Base-by-base conservation (phyloP, 2,888 invertebrate species). In the Clepsis dumicolana region DNA sequence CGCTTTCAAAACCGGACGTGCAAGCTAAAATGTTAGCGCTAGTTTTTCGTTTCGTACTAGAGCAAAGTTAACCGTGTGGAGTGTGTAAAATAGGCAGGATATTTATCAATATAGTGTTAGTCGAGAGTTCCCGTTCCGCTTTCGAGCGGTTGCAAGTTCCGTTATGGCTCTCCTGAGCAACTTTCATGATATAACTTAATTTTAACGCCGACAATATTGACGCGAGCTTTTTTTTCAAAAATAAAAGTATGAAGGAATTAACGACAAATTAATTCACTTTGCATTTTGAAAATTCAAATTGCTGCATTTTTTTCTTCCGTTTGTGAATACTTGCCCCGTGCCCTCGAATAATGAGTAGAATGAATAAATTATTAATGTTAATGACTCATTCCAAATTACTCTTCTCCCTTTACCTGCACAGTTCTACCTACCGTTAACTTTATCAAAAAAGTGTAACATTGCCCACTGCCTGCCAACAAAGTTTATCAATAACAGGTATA, bases 141-240 rank as follows among this genome's bases (percentile, higher is more conserved):
- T 73, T 78, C 78, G 76, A 80, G 77, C 79, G 77, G 77, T 79
- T 76, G 73, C 65, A 78, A 83, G 78, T 83, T 83, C 76, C 76
- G 78, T 81, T 82, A 81, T 82, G 83, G 84, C 83, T 84, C 78
- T 75, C 76, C 80, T 76, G n/a, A n/a, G 75, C 71, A 88, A 88
- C 78, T 89, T 86, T 75, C 44, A 44, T 18, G 8, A 44, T 44
- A 18, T 18, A 44, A 44, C 44, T 16, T 44, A 18, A 84, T 82
- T 85, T 81, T 83, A 82, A 80, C 76, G 67, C 73, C 70, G 16
- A 44, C 18, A 77, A 48, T 48, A 48, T 21, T 12, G 21, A 12
- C 10, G 18, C 4, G 3, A 21, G 12, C 12, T 48, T 48, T 21
- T 18, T 21, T 18, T 0, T 16, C 2, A 44, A 18, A 48, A 12